Base-by-base conservation (phyloP, 2,113 vertebrate genomes). In the Eubucco bourcierii region DNA sequence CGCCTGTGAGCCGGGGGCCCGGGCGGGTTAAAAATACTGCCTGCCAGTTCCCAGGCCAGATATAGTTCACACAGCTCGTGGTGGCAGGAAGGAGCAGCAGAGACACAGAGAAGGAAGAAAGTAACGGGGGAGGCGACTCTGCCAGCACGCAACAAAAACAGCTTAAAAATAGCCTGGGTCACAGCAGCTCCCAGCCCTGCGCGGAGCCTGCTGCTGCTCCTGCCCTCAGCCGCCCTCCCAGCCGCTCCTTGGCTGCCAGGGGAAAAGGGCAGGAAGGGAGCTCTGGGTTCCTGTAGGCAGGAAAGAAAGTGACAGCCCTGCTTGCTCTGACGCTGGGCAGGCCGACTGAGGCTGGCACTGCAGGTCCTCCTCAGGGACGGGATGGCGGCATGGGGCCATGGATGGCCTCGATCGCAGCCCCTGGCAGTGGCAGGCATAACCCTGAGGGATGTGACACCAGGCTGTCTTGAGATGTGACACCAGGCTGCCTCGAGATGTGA, bases 1-100 rank as follows among this genome's bases (percentile, higher is more conserved):
- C 73, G 94, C 90, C 76, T 96, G 96, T 86, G 90, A 91, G 96
- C 87, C 29, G 24, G 91, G 89, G 95, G 88, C 96, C 87, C 70
- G 94, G 58, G 53, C 10, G 89, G 94, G 96, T 97, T 97, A 96
- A 97, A 97, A 97, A 97, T 97, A 97, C 93, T n/a, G 92, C 94
- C 95, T 95, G 90, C 53, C 44, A 97, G 96, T 98, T 98, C 98
- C 97, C 98, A 98, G 97, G 97, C 96, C 97, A 96, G 96, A 97
- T 98, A 97, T 97, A 98, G 98, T 78, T 95, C 93, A 88, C 79
- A 80, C 72, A 76, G 95, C 95, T 96, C 90, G 73, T 15, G 7
- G 95, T 6, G 53, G 82, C 77, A 95, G 95, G 96, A 97, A 97
- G 95, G 96, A 92, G 85, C 73, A 95, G 86, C 70, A 95, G 90